phyloP scores from a whole-genome alignment of 2,797 vertebrate species.

The Cuniculus paca region DNA sequence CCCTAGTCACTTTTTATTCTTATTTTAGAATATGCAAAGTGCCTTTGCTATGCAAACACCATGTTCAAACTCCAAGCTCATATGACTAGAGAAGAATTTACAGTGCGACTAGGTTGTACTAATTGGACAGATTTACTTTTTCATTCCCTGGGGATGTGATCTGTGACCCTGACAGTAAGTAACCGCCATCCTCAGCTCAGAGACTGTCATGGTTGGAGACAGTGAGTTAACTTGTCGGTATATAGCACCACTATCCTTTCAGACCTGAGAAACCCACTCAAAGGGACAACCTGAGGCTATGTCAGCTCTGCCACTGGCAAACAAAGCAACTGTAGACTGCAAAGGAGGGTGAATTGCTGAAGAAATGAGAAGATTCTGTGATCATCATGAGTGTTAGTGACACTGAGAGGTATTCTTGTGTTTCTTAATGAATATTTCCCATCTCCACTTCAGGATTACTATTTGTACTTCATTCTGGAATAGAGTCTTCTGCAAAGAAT shows the following conservation, averaged over 20 bases:
- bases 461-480: background rate
- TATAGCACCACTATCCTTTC: background rate
- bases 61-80: conserved; percentile 13
- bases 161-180: conserved; percentile 16
- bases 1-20: conserved; percentile 38
- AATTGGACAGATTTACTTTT: conserved; percentile 67
- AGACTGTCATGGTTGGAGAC: background rate
- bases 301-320: background rate
- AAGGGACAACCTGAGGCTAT: background rate
- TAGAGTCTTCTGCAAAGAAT: conserved; percentile 23
- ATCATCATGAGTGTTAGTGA: background rate
- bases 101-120: conserved; percentile 32
- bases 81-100: conserved; percentile 44
- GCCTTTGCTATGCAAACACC: conserved; percentile 19
- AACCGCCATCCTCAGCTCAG: background rate
- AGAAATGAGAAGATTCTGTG: background rate
- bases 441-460: background rate
- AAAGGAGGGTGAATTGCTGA: background rate
- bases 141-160: background rate
- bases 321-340: background rate
- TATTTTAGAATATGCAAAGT: conserved; percentile 65
- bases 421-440: background rate
- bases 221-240: background rate
- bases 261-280: background rate
- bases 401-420: background rate